phyloP scores from a whole-genome alignment of 2,797 vertebrate species.

The Coccyzus lansbergi region DNA sequence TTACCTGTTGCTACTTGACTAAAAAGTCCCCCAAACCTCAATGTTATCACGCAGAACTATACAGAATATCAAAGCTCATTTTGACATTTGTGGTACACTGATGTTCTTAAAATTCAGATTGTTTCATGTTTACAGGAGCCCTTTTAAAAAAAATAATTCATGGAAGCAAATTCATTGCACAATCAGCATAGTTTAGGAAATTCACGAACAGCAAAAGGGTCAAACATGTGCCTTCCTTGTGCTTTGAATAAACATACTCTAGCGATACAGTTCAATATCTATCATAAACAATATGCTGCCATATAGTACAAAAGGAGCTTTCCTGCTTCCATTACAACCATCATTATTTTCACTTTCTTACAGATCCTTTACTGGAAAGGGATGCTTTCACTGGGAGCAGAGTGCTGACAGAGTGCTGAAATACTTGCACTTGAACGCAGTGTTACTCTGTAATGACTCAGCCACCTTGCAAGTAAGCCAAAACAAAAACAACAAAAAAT shows the following conservation, averaged over 20 bases:
- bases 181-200: not conserved
- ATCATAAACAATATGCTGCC: not conserved
- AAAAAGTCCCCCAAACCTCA: constrained; percentile 33
- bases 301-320: not conserved
- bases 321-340: not conserved
- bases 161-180: constrained; percentile 9
- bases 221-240: not conserved
- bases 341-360: not conserved
- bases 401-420: not conserved
- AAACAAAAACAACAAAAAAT: not conserved
- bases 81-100: not conserved
- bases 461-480: not conserved
- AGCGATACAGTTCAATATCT: not conserved
- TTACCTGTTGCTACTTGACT: constrained; percentile 30
- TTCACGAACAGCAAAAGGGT: constrained; percentile 3
- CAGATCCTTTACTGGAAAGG: not conserved
- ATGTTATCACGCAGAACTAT: not conserved
- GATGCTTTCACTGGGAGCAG: rapidly evolving
- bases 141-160: not conserved
- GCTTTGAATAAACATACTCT: not conserved
- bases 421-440: not conserved
- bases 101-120: not conserved
- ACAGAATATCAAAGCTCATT: constrained; percentile 14
- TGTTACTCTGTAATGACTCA: not conserved
- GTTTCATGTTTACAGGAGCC: not conserved